Conservation (phyloP, 2,113 vertebrate genomes). For the Petrocephalus microphthalmus region DNA sequence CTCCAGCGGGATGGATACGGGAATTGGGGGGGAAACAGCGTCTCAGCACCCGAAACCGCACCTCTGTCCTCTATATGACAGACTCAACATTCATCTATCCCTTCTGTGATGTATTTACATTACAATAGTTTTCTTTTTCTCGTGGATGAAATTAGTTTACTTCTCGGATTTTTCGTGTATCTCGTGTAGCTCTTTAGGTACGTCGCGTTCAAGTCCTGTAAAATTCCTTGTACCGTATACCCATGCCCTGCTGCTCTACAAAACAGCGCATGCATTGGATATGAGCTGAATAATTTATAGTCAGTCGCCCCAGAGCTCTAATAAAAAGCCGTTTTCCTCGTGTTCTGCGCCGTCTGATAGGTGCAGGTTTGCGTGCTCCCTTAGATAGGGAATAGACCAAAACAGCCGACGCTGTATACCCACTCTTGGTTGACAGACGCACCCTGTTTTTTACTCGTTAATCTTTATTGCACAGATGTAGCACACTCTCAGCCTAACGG, state of each 20-base stretch:
- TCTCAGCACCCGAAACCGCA: not conserved
- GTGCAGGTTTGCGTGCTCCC: not conserved
- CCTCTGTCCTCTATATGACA: not conserved
- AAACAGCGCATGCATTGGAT: conserved; percentile 21
- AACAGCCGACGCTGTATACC: not conserved
- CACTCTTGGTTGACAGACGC: not conserved
- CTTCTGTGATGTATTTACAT: not conserved
- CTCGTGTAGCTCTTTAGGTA: not conserved
- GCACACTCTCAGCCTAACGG: not conserved
- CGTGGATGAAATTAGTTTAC: not conserved
- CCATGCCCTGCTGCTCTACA: not conserved
- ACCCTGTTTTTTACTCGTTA: not conserved
- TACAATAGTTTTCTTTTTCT: not conserved
- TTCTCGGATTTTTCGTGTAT: not conserved
- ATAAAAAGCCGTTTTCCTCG: conserved; percentile 27
- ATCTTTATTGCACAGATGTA: not conserved
- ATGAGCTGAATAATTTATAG: conserved; percentile 41
- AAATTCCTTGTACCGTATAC: not conserved
- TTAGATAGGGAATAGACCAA: not conserved
- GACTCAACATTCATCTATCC: not conserved
- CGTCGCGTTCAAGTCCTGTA: not conserved
- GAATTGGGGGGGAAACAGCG: not conserved
- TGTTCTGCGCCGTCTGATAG: not conserved
- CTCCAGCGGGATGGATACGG: not conserved
- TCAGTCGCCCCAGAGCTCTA: conserved; percentile 21